Base-by-base conservation (phyloP, 2,888 invertebrate species). In the Rhingia campestris region DNA sequence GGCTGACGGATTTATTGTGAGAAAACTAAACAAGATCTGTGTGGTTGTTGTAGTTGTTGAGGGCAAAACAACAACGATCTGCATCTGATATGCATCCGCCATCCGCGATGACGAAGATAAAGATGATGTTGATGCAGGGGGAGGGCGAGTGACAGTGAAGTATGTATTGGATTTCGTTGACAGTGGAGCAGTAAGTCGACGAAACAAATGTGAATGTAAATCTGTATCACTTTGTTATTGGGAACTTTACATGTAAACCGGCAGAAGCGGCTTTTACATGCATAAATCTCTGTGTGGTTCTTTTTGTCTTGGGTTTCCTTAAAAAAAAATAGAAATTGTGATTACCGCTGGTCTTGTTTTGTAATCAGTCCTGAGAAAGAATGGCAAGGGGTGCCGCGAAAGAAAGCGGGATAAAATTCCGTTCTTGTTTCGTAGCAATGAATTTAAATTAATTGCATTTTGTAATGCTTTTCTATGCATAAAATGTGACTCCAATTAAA, bases 401-500 rank as follows among this genome's bases (percentile, higher is more conserved):
- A 7, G 5, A 41, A 12, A 30, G 56, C 2, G 22, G 22, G 22
- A 22, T 1, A 22, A 39, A 33, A n/a, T 69, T 12, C 61, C 61
- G 43, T 49, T 64, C 37, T 66, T 54, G 66, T 66, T 72, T 45
- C 56, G 7, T 51, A 66, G 72, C 66, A 81, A 49, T 77, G 77
- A 77, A 81, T 77, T 47, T 67, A 67, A 81, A 81, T 73, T 81
- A 81, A 81, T 81, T 77, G 76, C 81, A 72, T 77, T 76, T 76
- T 64, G 70, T 75, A 70, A 76, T 77, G 77, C 72, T 66, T 66
- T 56, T 66, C 67, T 72, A 73, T 75, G 70, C 70, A 81, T 81
- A 81, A 51, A 81, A 81, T 81, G 77, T 77, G 75, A 81, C 58
- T 76, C 81, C 75, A 81, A 81, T 81, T 81, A 81, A 81, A 81